Base-by-base conservation (phyloP, 2,797 vertebrate species). In the Mionectes olivaceus region DNA sequence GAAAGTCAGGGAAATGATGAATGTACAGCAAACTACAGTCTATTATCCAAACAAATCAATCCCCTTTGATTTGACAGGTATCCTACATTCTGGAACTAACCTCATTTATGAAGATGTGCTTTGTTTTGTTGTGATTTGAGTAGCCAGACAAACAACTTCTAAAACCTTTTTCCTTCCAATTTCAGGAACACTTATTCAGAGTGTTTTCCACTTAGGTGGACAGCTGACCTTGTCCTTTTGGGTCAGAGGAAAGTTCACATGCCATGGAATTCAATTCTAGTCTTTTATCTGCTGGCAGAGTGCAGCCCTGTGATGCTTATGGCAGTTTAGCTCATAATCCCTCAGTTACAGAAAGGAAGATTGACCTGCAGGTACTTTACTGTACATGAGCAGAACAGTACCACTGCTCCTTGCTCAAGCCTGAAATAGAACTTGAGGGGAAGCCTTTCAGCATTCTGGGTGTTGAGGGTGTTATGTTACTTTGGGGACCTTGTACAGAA, bases 71-170 rank as follows among this genome's bases (percentile, higher is more conserved):
- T 50, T 82, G 56, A 63, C n/a, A 56, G 49, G 9, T 77, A 44
- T n/a, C 60, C 25, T 68, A 2, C 3, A 4, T 49, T n/a, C 24
- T 59, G 17, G 46, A 73, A n/a, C 28, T 33, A 43, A 9, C 10
- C 7, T 90, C 0, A 0, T 49, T 75, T 78, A 43, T 80, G 37
- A 60, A 71, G 61, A 46, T 56, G 11, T 0, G 1, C 9, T 61
- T 67, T 60, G 2, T 65, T 93, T 83, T 88, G 28, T 33, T 73
- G 30, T 80, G 27, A 47, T 89, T 73, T 53, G 15, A 37, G 24
- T 23, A 32, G 19, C 47, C 65, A 70, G 32, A 53, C 49, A 37
- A 82, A 32, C 8, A 22, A 5, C 32, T 67, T 43, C 13, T 67
- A 46, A 70, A 77, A 10, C 7, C 1, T 57, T 44, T 8, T 8